Evolutionary conservation across 2,888 invertebrate species (phyloP).

Genomic region (Hermaeophaga mercurialis): DNA sequence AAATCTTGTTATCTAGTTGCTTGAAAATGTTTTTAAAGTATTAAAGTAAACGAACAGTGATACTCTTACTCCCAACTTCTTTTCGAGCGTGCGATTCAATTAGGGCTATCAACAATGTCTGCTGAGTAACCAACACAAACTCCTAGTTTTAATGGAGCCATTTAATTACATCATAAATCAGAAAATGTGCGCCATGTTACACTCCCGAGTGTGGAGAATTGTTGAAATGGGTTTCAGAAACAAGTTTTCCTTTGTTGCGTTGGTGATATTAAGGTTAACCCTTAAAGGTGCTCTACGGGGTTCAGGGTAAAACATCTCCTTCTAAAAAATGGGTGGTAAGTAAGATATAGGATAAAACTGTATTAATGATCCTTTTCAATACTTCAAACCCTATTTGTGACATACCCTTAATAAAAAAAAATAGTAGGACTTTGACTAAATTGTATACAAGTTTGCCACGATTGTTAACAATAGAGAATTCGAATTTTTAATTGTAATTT

Average conservation of each 20-base stretch:
- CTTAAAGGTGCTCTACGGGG: no score
- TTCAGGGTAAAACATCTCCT: no score
- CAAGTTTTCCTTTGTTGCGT: neutral
- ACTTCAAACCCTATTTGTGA: no score
- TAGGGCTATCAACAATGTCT: constrained; percentile 2
- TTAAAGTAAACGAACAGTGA: constrained; percentile 1
- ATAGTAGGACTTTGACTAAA: no score
- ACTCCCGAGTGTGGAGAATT: constrained; percentile 5
- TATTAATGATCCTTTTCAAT: no score
- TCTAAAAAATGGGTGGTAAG: no score
- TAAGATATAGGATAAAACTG: no score
- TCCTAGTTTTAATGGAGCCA: constrained; percentile 5
- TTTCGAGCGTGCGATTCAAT: neutral
- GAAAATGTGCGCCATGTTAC: constrained; percentile 7
- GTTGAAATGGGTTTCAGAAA: neutral
- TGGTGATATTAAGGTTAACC: no score
- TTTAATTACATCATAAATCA: constrained; percentile 16
- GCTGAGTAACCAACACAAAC: constrained; percentile 2
- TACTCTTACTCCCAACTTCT: neutral
- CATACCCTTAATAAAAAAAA: no score
- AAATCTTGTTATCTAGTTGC: constrained; percentile 1
- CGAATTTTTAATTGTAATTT: no score
- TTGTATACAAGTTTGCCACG: no score
- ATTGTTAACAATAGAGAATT: no score
- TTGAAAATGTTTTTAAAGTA: neutral